phyloP scores from a whole-genome alignment of 1,140 invertebrate genomes.

The Campoletis sonorensis region DNA sequence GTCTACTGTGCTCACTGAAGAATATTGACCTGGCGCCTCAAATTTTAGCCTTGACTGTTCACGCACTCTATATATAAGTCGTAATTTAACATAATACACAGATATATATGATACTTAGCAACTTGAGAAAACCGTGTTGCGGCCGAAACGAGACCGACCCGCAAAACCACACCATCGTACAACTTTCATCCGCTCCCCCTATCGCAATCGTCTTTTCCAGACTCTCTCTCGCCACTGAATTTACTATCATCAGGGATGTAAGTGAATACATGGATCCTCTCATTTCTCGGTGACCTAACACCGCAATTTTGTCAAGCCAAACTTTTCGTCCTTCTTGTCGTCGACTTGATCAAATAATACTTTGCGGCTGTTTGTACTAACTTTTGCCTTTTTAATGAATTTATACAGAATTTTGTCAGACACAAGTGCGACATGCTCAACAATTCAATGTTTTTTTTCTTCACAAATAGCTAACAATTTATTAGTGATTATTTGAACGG shows the following conservation, averaged over 20 bases:
- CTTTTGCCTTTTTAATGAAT: not conserved
- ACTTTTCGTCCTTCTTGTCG: not conserved
- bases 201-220: slow-evolving; percentile 5
- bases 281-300: not conserved
- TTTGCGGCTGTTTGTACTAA: not conserved
- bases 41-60: too few species aligned
- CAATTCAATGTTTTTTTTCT: too few species aligned
- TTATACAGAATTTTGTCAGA: too few species aligned
- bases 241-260: not conserved
- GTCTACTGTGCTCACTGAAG: too few species aligned
- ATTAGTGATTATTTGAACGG: too few species aligned
- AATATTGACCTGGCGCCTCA: too few species aligned
- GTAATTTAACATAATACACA: too few species aligned
- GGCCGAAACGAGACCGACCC: slow-evolving; percentile 23
- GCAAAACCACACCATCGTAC: slow-evolving; percentile 24
- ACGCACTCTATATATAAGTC: too few species aligned
- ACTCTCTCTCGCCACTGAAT: not conserved
- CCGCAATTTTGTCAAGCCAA: not conserved
- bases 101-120: not conserved
- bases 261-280: not conserved
- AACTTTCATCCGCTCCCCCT: slow-evolving; percentile 5
- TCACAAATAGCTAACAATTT: too few species aligned
- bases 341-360: not conserved
- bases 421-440: too few species aligned
- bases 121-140: not conserved